Evolutionary conservation across 2,888 invertebrate species (phyloP), one percentile per base, ranked within the genome.

Genomic region (Axea sp.): DNA sequence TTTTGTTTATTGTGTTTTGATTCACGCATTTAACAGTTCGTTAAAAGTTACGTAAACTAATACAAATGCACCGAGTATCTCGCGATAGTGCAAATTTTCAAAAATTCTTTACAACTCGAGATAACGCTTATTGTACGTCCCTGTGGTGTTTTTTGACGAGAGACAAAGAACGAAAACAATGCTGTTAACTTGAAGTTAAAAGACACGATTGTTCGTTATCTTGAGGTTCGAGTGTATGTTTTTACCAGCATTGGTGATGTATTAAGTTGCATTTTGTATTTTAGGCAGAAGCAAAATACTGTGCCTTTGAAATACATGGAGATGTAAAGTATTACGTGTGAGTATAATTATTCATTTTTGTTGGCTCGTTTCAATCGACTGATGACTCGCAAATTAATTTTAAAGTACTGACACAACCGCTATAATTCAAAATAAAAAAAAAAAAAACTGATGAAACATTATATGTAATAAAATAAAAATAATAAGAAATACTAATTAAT

Each of bases 221-320:
- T 30, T 2, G 30, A 8, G 30, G 30, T 9, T 30, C 9, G 2
- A 30, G 12, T 33, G 33, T 33, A 2, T 33, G 14, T 14, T 19
- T 19, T n/a, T n/a, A n/a, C 3, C 19, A 19, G 4, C 2, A 19
- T 19, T 19, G 19, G 19, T 19, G n/a, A 19, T 19, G 4, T 31
- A 12, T 12, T 12, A 6, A 12, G 5, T 6, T 12, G 2, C 2
- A 11, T 53, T 64, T 49, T 0, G n/a, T 55, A 72, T 84, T 82
- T 78, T 68, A 86, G 87, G 85, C 85, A 78, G 87, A 87, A 84
- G 87, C 87, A 80, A 88, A 88, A 84, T 87, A 84, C 80, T 89
- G 89, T 84, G 87, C 88, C 81, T 86, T 88, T 78, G 88, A 88
- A 83, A 85, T 86, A 78, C 84, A 86, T 75, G 88, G 88, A 76